Base-by-base conservation (phyloP, 1,140 invertebrate species). In the Melitaea cinxia region DNA sequence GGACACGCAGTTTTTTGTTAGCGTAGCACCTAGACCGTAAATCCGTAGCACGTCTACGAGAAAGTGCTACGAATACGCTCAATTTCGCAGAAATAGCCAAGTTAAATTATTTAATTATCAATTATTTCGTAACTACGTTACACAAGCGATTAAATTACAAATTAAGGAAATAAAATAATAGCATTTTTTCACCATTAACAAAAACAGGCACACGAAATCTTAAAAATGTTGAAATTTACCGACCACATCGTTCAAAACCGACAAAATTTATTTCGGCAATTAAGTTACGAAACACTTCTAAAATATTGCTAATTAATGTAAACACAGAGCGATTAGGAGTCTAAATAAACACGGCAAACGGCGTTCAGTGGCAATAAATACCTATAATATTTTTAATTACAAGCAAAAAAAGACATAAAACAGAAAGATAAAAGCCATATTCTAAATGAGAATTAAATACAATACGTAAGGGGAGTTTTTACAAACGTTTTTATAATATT, bases 371-470 rank as follows among this genome's bases (percentile, higher is more conserved):
- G 88, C 77, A 83, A 89, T 90, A 90, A 90, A 88, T 90, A 90
- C 82, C 79, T 88, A 88, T 89, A 90, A 90, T 90, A 86, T 78
- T 90, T 88, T 85, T 87, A 88, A 88, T 88, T 90, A 86, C 82
- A 61, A 45, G 70, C 62, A 77, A 88, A 87, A 86, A 86, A 83
- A 78, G 83, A 87, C 82, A 85, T 85, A 81, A 86, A 83, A 66
- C 85, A 83, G 80, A 70, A 65, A 84, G 85, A 89, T 85, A 88
- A 85, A 84, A 83, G 76, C 78, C 85, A 83, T 85, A 86, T 86
- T 90, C 85, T 72, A 80, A 85, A 87, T 77, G 80, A 84, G 82
- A 78, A 78, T 80, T 81, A 81, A 81, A 80, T 70, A 77, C 65
- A 68, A 71, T 65, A 63, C 70, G 70, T 70, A 58, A 60, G 61